These are phyloP conservation scores for Cercocebus atys DNA, from an alignment of 2,113 vertebrate genomes.

Conservation along the genomic window DNA sequence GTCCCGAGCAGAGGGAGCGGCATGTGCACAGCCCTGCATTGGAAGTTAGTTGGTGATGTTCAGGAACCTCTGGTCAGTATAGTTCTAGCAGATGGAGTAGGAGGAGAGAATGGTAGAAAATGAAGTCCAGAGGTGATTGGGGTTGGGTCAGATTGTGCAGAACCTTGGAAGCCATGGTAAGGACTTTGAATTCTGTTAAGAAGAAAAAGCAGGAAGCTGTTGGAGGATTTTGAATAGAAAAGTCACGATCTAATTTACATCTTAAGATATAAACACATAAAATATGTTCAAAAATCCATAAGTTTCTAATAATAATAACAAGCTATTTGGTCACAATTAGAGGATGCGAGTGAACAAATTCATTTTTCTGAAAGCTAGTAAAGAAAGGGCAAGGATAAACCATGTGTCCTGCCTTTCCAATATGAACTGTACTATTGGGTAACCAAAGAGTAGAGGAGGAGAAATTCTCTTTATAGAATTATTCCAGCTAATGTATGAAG, in stretches of 20 bases:
- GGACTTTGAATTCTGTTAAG: background rate
- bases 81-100: background rate
- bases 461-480: background rate
- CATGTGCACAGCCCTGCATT: background rate
- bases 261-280: background rate
- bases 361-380: background rate
- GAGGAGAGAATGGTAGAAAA: background rate
- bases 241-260: background rate
- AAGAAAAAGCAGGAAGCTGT: background rate
- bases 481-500: background rate
- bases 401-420: background rate
- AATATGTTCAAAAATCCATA: background rate
- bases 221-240: background rate
- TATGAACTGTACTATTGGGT: background rate
- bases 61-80: background rate
- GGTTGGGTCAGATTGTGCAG: background rate
- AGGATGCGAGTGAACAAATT: background rate
- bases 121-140: background rate
- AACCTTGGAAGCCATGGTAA: background rate
- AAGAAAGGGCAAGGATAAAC: background rate
- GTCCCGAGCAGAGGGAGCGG: background rate
- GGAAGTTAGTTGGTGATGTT: background rate
- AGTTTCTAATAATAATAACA: background rate
- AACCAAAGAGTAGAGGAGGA: background rate
- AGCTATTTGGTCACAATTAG: background rate